Base-by-base conservation (phyloP, 1,140 invertebrate genomes). In the Archivesica marissinica region DNA sequence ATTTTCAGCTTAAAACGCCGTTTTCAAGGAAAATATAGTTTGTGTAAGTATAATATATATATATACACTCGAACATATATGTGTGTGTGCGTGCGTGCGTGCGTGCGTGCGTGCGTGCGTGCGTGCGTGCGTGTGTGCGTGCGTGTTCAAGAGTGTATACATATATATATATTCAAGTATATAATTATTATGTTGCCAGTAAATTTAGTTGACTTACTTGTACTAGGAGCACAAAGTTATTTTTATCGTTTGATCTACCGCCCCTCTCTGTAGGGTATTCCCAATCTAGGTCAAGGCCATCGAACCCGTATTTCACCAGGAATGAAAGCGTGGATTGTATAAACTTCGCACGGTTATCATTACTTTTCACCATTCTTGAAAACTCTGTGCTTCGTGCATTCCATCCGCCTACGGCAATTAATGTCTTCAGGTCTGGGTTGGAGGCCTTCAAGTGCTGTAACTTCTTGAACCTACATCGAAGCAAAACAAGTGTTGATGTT, bases 271-370 rank as follows among this genome's bases (percentile, higher is more conserved):
- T 96, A 0, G 98, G 98, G 94, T 99, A 99, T 92, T 99, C 98
- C 98, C 98, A 99, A 92, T 99, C 98, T 86, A 99, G 94, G 94
- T 99, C 98, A 25, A 99, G 95, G 6, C 98, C 98, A 94, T 99
- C 98, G 92, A 99, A 99, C 89, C 97, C 97, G 93, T 99, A 97
- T 91, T 97, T 96, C 82, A 98, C 95, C 54, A 99, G 95, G 92
- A 99, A 99, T 93, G 97, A 97, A 15, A 99, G 95, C 23, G 97
- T 95, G 33, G 90, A 87, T 28, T 83, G n/a, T 25, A 89, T 86
- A 75, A 93, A 93, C 23, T 68, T 72, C 1, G 41, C 38, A 28
- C 92, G 77, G 17, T 59, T 87, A 15, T 85, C 78, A 23, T 64
- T 50, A 11, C 72, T 86, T 1, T 52, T 52, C 9, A 87, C 88